Evolutionary conservation across 2,113 vertebrate genomes (phyloP).

Genomic region (Alethe castanea): DNA sequence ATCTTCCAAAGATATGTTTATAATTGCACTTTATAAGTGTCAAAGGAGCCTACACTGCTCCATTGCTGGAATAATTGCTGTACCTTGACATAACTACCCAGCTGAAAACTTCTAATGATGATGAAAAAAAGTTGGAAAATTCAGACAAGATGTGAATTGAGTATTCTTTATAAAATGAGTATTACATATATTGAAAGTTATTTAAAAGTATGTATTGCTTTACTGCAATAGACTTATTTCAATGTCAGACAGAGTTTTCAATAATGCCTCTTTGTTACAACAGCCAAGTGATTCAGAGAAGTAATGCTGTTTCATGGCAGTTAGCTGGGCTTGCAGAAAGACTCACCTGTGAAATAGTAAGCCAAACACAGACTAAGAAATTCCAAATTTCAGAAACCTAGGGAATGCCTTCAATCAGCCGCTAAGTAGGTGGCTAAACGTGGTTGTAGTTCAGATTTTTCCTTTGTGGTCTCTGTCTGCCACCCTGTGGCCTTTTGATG

Average conservation of each 20-base stretch:
- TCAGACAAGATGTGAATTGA: neutral
- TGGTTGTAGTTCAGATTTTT: neutral
- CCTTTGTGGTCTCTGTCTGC: neutral
- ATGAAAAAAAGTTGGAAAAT: neutral
- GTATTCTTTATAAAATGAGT: neutral
- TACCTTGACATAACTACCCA: neutral
- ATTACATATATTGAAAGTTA: neutral
- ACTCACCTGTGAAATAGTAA: neutral
- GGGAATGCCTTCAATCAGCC: neutral
- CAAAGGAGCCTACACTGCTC: neutral
- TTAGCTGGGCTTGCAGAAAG: neutral
- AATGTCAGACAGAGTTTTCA: neutral
- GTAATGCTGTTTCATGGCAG: neutral
- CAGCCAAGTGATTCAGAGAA: neutral
- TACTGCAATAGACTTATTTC: neutral
- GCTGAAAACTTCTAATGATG: neutral
- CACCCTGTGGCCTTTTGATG: neutral
- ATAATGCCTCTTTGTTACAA: neutral
- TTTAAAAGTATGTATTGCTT: neutral
- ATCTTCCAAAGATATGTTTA: neutral
- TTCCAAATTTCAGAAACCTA: neutral
- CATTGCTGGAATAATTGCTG: neutral
- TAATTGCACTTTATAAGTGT: neutral
- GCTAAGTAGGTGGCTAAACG: accelerated
- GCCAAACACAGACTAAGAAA: neutral